Evolutionary conservation across 2,113 vertebrate genomes (phyloP), one percentile per base, ranked within the genome.

Genomic region (Melanocharis versteri): DNA sequence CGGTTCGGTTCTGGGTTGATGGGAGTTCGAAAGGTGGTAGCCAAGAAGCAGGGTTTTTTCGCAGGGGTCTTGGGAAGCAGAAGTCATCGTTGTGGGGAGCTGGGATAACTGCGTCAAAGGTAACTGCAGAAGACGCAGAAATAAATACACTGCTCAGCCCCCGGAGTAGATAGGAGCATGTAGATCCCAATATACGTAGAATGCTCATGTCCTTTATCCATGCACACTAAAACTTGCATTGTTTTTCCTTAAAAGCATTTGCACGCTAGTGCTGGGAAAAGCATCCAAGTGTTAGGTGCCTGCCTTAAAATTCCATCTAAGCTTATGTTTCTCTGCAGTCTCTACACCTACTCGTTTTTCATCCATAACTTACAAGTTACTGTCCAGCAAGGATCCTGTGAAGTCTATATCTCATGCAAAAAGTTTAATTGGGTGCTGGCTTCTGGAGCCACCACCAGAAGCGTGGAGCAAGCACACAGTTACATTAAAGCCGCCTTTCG

Each of bases 381-480:
- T 0, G 0, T 62, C 50, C 65, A 64, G n/a, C 30, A 47, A 71
- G 20, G 30, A 62, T 72, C n/a, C 42, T 40, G 27, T 47, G 18
- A 68, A 79, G 40, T 47, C n/a, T 8, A 0, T 16, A 20, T 45
- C 44, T 64, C 2, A 1, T 45, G 27, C 0, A 0, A 31, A 27
- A 51, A n/a, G 39, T 75, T 35, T 76, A 42, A 76, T 24, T 24
- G 56, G 28, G 20, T 69, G 35, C 72, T 84, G 65, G 40, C 83
- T 92, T 68, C 83, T 84, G 81, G 42, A 83, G 44, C 56, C 51
- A 28, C 69, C 5, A 2, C 9, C 70, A 45, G 54, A 76, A 76
- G 45, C 19, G 5, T 17, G 39, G 30, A 83, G 61, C 50, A 19
- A 95, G 54, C 9, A 54, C 24, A 10, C 33, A 84, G 70, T 68